A percentile compares a stretch with the other conserved stretches of the same genome.
Conservation (phyloP, 2,888 invertebrate species). For the Nemoura dubitans region DNA sequence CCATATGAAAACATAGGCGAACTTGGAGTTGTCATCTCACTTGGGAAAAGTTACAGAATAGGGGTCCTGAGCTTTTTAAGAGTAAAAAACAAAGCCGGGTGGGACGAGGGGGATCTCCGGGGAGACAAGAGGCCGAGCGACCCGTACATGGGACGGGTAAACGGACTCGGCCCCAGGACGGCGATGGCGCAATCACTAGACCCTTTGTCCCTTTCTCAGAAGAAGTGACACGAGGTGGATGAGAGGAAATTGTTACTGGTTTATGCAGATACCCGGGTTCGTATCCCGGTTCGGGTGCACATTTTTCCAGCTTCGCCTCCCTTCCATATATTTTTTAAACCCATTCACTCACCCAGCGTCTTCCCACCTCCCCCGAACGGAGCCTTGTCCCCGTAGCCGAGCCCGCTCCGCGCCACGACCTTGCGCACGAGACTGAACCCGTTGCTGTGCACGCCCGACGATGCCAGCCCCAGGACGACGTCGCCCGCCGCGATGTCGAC, state of each 20-base stretch:
- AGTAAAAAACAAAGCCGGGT: conserved; percentile 48
- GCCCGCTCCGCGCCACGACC: conserved; percentile 73
- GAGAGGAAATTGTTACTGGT: no score
- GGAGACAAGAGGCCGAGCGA: no score
- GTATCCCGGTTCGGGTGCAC: no score
- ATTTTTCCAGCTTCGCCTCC: not conserved
- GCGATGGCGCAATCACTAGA: not conserved
- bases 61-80: not conserved
- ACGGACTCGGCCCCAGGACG: conserved; percentile 17
- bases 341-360: conserved; percentile 76
- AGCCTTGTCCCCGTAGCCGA: conserved; percentile 73
- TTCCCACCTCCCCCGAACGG: conserved; percentile 75
- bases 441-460: conserved; percentile 93
- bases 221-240: not conserved
- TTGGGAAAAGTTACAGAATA: no score
- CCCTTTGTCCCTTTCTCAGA: not conserved
- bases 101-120: no score
- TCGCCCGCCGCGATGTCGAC: conserved; percentile 77
- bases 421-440: conserved; percentile 91
- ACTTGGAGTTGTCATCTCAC: no score
- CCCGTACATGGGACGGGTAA: no score
- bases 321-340: no score
- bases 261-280: no score
- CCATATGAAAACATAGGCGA: no score
- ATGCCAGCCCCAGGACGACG: conserved; percentile 84